Percentiles rank a stretch among this genome's conserved stretches.
These are phyloP conservation scores for Homarus americanus DNA, from an alignment of 1,140 invertebrate species.

Conservation along the genomic window DNA sequence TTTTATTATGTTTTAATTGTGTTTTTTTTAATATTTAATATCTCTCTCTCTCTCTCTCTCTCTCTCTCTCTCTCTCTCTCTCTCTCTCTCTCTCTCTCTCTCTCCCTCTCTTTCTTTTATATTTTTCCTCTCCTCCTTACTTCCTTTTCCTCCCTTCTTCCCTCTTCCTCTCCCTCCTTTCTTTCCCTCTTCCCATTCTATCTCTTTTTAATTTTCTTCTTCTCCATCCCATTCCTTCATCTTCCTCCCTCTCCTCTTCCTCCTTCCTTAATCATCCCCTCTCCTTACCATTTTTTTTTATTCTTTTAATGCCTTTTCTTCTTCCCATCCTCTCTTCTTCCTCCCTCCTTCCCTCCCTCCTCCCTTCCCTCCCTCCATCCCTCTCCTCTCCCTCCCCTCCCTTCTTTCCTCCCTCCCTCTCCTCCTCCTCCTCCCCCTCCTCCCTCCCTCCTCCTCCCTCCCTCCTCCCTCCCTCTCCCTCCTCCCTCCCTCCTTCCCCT, in stretches of 20 bases:
- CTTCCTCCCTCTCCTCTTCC: not conserved
- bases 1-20: no score
- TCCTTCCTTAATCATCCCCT: not conserved
- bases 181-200: no score
- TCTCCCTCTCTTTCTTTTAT: no score
- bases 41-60: no score
- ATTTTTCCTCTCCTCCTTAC: no score
- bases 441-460: not conserved
- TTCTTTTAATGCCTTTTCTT: not conserved
- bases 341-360: not conserved
- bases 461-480: not conserved
- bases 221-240: not conserved
- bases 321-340: not conserved
- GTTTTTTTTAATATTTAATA: no score
- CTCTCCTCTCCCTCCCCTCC: not conserved
- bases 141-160: no score
- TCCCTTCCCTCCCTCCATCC: not conserved
- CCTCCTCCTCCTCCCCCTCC: not conserved
- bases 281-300: not conserved
- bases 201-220: not conserved
- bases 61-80: no score
- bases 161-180: no score
- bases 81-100: no score
- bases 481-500: not conserved
- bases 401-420: not conserved